These are phyloP conservation scores for Hoplodrina ambigua DNA, from an alignment of 2,888 invertebrate genomes.

Conservation along the genomic window DNA sequence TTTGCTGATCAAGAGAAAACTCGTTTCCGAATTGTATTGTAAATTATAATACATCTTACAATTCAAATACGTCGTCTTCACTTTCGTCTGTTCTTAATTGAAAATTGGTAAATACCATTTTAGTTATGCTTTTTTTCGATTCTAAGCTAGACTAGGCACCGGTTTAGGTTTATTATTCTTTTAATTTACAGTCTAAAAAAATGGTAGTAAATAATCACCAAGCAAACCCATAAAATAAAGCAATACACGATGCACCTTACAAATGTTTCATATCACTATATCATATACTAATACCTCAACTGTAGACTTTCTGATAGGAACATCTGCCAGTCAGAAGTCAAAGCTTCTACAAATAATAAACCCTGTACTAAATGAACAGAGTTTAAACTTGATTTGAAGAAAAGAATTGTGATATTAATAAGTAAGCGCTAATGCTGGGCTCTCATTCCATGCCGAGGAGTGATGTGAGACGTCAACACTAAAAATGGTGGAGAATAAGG, in stretches of 20 bases:
- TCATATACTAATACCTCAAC: constrained; percentile 32
- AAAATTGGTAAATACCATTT: neutral
- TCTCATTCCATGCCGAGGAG: constrained; percentile 57
- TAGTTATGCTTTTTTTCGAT: neutral
- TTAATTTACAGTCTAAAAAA: neutral
- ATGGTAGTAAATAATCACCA: neutral
- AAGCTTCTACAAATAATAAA: constrained; percentile 15
- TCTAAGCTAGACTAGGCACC: neutral
- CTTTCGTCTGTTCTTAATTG: neutral
- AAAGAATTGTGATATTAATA: constrained; percentile 49
- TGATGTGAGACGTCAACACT: constrained; percentile 52
- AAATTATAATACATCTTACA: neutral
- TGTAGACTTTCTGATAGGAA: constrained; percentile 58
- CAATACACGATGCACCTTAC: neutral
- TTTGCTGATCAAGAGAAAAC: neutral
- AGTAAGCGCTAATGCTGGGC: constrained; percentile 10
- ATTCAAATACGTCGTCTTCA: no score
- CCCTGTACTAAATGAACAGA: rapidly evolving
- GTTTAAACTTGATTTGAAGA: constrained; percentile 20
- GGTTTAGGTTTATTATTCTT: neutral
- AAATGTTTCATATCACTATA: constrained; percentile 37
- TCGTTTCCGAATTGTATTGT: constrained; percentile 1
- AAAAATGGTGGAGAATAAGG: constrained; percentile 51
- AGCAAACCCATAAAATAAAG: constrained; percentile 22
- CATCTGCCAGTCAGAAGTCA: constrained; percentile 33